Evolutionary conservation across 2,888 invertebrate species (phyloP).

Genomic region (Artemia sinica): DNA sequence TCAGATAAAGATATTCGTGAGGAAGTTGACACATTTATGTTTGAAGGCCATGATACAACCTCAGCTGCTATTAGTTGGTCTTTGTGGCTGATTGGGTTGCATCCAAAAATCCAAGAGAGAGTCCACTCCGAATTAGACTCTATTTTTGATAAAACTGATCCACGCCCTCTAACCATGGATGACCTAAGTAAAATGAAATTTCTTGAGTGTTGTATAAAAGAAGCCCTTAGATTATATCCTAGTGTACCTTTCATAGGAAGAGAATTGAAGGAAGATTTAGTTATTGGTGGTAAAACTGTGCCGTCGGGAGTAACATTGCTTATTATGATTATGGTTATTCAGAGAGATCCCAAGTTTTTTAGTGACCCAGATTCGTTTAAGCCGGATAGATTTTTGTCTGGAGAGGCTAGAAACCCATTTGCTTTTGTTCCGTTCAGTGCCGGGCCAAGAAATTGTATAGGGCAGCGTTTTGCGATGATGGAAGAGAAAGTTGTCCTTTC

Average conservation of each 20-base stretch:
- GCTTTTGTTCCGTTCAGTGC: constrained; percentile 35
- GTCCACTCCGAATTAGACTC: constrained; percentile 16
- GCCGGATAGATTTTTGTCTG: constrained; percentile 35
- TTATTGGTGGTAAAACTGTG: constrained; percentile 27
- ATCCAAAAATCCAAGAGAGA: constrained; percentile 36
- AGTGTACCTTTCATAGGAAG: constrained; percentile 35
- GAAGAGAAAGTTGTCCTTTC: constrained; percentile 33
- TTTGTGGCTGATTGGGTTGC: constrained; percentile 37
- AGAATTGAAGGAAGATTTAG: constrained; percentile 27
- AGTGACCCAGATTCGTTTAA: constrained; percentile 35
- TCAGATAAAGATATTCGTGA: constrained; percentile 36
- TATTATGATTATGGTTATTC: constrained; percentile 36
- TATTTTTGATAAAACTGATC: constrained; percentile 12
- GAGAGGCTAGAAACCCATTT: constrained; percentile 32
- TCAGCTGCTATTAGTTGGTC: constrained; percentile 40
- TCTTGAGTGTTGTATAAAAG: constrained; percentile 36
- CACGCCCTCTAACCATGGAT: constrained; percentile 18
- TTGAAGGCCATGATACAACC: constrained; percentile 43
- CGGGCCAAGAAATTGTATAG: constrained; percentile 31
- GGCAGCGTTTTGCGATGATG: constrained; percentile 32
- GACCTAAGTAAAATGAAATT: constrained; percentile 33
- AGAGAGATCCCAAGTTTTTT: constrained; percentile 32
- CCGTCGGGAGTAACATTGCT: constrained; percentile 40
- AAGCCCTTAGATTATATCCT: constrained; percentile 35
- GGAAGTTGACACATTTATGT: constrained; percentile 41